These are phyloP conservation scores for Regulus satrapa DNA, from an alignment of 2,113 vertebrate genomes.

Conservation along the genomic window DNA sequence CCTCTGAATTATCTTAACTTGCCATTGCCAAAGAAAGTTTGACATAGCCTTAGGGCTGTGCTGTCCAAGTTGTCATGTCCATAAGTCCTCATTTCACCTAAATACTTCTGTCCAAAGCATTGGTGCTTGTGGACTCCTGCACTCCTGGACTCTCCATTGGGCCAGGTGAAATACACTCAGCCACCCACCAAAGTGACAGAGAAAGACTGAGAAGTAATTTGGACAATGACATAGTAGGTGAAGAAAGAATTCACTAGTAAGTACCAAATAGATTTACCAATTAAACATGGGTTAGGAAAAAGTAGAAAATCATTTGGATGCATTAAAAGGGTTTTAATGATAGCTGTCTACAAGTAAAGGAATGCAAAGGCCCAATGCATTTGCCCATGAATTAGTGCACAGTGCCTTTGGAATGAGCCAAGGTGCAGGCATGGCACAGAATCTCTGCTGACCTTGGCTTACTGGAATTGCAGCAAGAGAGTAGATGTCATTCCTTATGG, in stretches of 20 bases:
- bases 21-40: background rate
- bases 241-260: background rate
- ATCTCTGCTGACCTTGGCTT: background rate
- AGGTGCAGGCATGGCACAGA: background rate
- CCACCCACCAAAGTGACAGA: background rate
- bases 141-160: rapidly evolving
- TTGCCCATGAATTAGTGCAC: background rate
- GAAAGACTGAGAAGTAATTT: background rate
- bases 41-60: background rate
- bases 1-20: background rate
- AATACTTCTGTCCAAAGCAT: background rate
- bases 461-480: background rate
- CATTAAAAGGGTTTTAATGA: background rate
- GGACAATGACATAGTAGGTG: background rate
- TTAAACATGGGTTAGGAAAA: background rate
- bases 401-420: background rate
- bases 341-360: background rate
- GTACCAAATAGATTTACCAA: background rate
- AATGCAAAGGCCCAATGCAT: background rate
- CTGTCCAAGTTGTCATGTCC: background rate
- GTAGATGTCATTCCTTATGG: background rate
- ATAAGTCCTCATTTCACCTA: background rate
- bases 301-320: background rate
- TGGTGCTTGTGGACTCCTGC: rapidly evolving
- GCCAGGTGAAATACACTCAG: background rate